A percentile compares a stretch with the other conserved stretches of the same genome.
These are phyloP conservation scores for Nomada ferruginata DNA, from an alignment of 2,888 invertebrate genomes.

Conservation along the genomic window DNA sequence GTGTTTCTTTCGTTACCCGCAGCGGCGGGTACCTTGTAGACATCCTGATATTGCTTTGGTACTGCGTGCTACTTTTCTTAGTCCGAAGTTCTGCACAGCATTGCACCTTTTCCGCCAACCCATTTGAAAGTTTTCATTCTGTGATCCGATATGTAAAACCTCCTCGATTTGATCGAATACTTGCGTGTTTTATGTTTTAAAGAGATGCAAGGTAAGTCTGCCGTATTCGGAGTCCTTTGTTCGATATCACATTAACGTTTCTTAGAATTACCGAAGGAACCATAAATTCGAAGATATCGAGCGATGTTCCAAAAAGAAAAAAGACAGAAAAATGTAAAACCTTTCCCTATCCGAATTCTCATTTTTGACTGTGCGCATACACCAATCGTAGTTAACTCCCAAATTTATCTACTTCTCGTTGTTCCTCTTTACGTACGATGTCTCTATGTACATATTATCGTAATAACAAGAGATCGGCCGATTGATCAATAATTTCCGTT, in stretches of 20 bases:
- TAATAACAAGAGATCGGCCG: neutral
- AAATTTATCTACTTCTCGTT: constrained; percentile 29
- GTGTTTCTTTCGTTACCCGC: constrained; percentile 8
- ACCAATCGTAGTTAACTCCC: constrained; percentile 17
- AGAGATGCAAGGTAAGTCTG: constrained; percentile 73
- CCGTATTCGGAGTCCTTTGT: constrained; percentile 77
- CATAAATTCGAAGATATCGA: neutral
- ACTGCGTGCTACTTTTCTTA: constrained; percentile 32
- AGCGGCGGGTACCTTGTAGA: constrained; percentile 28
- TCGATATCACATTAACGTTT: constrained; percentile 48
- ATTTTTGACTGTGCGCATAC: constrained; percentile 8
- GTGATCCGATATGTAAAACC: constrained; percentile 8
- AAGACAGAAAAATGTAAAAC: neutral
- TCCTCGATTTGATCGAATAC: constrained; percentile 27
- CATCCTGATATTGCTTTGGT: constrained; percentile 47
- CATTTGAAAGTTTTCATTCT: constrained; percentile 20
- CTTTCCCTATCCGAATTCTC: neutral
- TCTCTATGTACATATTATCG: constrained; percentile 14
- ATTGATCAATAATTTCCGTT: constrained; percentile 3
- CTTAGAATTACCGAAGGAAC: neutral
- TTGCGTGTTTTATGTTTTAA: neutral
- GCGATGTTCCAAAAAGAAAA: neutral
- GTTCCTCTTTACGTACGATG: constrained; percentile 32
- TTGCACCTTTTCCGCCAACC: constrained; percentile 45
- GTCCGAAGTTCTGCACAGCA: constrained; percentile 45